Base-by-base conservation (phyloP, 1,140 invertebrate species). In the Metopolophium dirhodum region DNA sequence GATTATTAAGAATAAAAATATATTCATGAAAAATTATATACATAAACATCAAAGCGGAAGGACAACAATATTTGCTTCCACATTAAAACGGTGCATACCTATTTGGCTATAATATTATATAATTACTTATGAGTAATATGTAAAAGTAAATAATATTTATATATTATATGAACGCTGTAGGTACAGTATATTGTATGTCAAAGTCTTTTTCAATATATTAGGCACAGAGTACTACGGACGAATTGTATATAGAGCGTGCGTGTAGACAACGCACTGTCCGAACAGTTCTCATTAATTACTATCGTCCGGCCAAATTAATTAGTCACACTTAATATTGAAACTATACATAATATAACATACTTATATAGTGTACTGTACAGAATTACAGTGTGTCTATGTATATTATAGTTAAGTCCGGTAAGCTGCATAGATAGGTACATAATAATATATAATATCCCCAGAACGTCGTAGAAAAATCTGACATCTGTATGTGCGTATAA, bases 261-360 rank as follows among this genome's bases (percentile, higher is more conserved):
- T 18, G 30, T n/a, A 90, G 89, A 45, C 54, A 68, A 90, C 54
- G 54, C 26, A 90, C 51, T 90, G 51, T 41, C 88, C 89, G 37
- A 26, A 30, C 54, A 4, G 49, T 37, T 41, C 41, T 90, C 89
- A 37, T 90, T 41, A 61, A 90, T 26, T 35, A 68, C 26, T 57
- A 11, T 14, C 1, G 35, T 90, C 51, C 35, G 54, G 14, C 23
- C 30, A 90, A 90, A 90, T 90, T 68, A 90, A 90, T 90, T 90
- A 90, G 35, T 1, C 54, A 54, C 57, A 30, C 57, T 51, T 90
- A 51, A 51, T 89, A 89, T 35, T 37, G 22, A n/a, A 3, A n/a
- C 61, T 77, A 18, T 77, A 77, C 11, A 61, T n/a, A n/a, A n/a
- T 57, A 23, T 54, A 54, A 23, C 8, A 57, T 57, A 26, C n/a